Conservation (phyloP, 2,797 vertebrate species). For the Cynodonichthys magdalenae region DNA sequence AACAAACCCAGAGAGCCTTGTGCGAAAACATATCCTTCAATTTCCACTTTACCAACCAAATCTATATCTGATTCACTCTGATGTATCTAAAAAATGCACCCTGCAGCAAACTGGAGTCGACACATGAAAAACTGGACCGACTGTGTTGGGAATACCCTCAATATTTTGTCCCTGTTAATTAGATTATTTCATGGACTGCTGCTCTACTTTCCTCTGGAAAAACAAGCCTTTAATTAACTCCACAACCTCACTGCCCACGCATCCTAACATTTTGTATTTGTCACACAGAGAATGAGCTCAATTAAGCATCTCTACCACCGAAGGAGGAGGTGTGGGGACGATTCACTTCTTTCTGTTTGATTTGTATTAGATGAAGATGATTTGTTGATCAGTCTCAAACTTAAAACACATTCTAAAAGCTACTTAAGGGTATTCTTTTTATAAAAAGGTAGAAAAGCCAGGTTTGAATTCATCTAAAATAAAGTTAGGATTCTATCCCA, state of each 20-base stretch:
- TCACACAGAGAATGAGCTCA: neutral
- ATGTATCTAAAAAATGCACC: neutral
- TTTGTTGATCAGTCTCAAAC: no score
- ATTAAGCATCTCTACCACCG: neutral
- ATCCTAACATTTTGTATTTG: slow-evolving; percentile 5
- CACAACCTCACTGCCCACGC: neutral
- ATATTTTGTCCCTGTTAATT: neutral
- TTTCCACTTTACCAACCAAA: slow-evolving; percentile 10
- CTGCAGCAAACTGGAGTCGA: neutral
- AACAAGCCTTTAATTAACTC: slow-evolving; percentile 1
- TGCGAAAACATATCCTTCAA: neutral
- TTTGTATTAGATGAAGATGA: neutral
- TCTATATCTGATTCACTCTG: neutral
- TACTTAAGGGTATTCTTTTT: no score
- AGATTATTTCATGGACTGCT: neutral
- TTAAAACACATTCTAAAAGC: no score
- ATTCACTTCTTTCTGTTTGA: neutral
- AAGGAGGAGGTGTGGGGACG: no score
- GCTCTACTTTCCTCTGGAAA: neutral
- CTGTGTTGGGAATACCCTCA: neutral
- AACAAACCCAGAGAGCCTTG: neutral
- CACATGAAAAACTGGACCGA: neutral
- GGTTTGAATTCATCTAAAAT: no score
- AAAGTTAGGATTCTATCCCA: no score
- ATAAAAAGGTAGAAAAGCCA: no score